A percentile compares a stretch with the other conserved stretches of the same genome.
These are phyloP conservation scores for Drymonia ruficornis DNA, from an alignment of 2,888 invertebrate genomes.

Conservation along the genomic window DNA sequence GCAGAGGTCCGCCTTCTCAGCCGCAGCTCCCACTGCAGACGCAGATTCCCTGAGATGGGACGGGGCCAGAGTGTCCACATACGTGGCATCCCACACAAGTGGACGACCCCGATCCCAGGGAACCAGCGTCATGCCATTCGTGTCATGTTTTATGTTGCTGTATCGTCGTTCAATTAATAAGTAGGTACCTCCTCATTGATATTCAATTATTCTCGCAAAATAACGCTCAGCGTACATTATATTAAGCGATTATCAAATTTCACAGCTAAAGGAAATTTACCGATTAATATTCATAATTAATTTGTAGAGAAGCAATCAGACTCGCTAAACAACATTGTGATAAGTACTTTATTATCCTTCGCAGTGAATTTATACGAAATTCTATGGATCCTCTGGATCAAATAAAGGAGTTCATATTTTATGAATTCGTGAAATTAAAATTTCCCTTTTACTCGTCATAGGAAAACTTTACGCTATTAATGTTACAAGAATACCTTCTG, in stretches of 20 bases:
- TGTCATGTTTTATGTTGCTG: too few species aligned
- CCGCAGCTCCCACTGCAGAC: too few species aligned
- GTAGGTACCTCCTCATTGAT: neutral
- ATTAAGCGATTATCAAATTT: neutral
- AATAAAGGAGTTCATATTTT: constrained; percentile 35
- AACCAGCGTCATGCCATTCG: too few species aligned
- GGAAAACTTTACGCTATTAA: constrained; percentile 37
- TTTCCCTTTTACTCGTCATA: constrained; percentile 31
- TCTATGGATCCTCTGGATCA: constrained; percentile 27
- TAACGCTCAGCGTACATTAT: neutral
- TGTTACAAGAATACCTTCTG: constrained; percentile 34
- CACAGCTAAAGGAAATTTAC: constrained; percentile 22
- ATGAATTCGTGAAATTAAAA: constrained; percentile 40
- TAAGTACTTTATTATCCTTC: constrained; percentile 10
- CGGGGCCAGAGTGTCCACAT: too few species aligned
- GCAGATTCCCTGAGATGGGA: too few species aligned
- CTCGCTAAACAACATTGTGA: constrained; percentile 2
- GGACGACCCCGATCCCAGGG: too few species aligned
- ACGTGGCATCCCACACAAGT: too few species aligned
- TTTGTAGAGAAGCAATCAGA: constrained; percentile 24
- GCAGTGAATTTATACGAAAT: constrained; percentile 17
- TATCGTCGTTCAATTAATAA: too few species aligned
- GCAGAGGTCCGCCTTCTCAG: too few species aligned
- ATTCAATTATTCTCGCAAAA: neutral
- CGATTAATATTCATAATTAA: constrained; percentile 35